These are phyloP conservation scores for Bos indicus DNA, from an alignment of 2,113 vertebrate genomes.

Conservation along the genomic window DNA sequence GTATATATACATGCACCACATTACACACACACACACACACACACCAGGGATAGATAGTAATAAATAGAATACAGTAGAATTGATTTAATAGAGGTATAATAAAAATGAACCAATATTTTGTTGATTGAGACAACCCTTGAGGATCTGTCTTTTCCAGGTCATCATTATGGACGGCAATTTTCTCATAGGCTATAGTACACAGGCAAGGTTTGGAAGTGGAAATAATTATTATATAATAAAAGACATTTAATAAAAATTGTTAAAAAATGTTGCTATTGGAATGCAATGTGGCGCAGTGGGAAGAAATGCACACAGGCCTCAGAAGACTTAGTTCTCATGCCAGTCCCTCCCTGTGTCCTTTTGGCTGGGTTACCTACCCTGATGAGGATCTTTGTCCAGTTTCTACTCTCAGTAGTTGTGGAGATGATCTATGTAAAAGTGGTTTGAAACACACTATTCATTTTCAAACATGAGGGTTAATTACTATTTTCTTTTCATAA, in stretches of 20 bases:
- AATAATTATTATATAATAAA: not conserved
- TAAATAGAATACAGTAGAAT: not conserved
- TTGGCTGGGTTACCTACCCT: not conserved
- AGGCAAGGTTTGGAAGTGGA: not conserved
- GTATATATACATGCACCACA: not conserved
- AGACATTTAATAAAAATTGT: not conserved
- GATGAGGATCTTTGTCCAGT: not conserved
- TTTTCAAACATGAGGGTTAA: not conserved
- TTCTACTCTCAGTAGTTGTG: not conserved
- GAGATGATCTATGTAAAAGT: not conserved
- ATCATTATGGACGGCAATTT: not conserved
- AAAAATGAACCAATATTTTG: not conserved
- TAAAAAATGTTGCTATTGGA: not conserved
- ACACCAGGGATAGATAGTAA: not conserved
- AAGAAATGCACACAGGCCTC: not conserved
- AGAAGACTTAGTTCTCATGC: not conserved
- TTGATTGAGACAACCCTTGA: not conserved
- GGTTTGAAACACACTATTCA: not conserved
- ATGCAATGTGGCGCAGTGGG: not conserved
- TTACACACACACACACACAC: not conserved
- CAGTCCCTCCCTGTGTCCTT: not conserved
- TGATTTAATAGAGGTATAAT: not conserved
- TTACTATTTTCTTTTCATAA: constrained; percentile 18
- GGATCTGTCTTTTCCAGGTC: not conserved
- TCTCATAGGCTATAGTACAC: not conserved